Base-by-base conservation (phyloP, 2,113 vertebrate genomes). In the Hippocampus mohnikei region DNA sequence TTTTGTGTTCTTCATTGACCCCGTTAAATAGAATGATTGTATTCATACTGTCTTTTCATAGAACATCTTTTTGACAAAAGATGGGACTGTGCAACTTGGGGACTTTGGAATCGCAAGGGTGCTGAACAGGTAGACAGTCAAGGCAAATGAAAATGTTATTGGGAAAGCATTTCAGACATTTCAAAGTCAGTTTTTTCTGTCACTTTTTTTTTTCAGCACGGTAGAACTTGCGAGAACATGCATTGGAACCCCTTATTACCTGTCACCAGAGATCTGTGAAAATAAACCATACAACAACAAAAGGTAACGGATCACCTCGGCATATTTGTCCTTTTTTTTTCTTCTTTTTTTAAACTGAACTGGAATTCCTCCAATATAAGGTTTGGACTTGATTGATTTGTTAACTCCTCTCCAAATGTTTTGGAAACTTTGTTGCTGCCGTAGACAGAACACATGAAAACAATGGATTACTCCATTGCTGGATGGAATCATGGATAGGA, bases 211-310 rank as follows among this genome's bases (percentile, higher is more conserved):
- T 74, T 84, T 21, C 87, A 99, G 97, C 87, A 99, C 97, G 37
- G 94, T 95, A 1, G 97, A 99, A 74, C 75, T 99, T 90, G 95
- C 96, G 66, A 94, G 95, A 69, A 99, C 97, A 64, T 99, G 96
- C 83, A 99, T 99, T 79, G 97, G 97, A 65, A 99, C 97, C 0
- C 97, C 97, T 0, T 99, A 99, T 86, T 99, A 99, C 80, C 85
- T 99, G 66, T 99, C 97, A 0, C 97, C 97, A 71, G 97, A 99
- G 90, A 99, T 99, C 77, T 99, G 97, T 76, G 96, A 98, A 92
- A 99, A 97, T 81, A 98, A 96, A 82, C 97, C 97, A 27, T 99
- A 99, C 88, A 99, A 99, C 90, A 98, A 99, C 88, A 99, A 99
- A 92, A 99, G 97, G 97, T 99, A 94, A 23, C 65, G 1, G 7